A percentile compares a stretch with the other conserved stretches of the same genome.
Conservation (phyloP, 2,113 vertebrate species). For the Talpa occidentalis region DNA sequence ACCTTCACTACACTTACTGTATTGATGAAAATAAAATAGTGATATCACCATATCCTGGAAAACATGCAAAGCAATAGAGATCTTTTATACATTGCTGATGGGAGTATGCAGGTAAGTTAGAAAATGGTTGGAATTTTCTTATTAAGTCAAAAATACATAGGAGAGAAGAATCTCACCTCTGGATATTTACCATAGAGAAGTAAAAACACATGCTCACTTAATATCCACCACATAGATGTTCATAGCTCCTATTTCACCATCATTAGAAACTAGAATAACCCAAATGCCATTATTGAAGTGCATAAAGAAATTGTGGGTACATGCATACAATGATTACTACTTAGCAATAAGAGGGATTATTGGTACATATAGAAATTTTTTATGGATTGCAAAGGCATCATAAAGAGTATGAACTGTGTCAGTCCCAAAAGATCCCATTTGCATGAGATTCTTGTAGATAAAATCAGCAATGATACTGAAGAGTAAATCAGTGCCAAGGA, state of each 20-base stretch:
- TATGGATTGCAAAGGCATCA: background rate
- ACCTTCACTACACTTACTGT: background rate
- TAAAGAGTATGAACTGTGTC: background rate
- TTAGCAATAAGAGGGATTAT: background rate
- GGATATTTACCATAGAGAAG: background rate
- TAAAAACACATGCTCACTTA: background rate
- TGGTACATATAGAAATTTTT: background rate
- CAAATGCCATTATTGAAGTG: background rate
- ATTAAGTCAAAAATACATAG: background rate
- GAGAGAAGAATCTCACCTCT: background rate
- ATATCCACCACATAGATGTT: background rate
- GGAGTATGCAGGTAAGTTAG: background rate
- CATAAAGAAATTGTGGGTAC: background rate
- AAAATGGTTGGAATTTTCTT: background rate
- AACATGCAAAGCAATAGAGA: background rate
- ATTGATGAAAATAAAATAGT: background rate
- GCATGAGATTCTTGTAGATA: background rate
- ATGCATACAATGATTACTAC: background rate
- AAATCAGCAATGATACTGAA: background rate
- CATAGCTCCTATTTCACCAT: background rate
- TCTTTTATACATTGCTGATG: background rate
- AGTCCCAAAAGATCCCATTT: background rate
- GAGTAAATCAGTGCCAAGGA: background rate
- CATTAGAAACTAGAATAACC: background rate
- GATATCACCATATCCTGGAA: background rate